Percentiles rank a stretch among this genome's conserved stretches.
Conservation (phyloP, 2,113 vertebrate genomes). For the Potamarius usumacintae region DNA sequence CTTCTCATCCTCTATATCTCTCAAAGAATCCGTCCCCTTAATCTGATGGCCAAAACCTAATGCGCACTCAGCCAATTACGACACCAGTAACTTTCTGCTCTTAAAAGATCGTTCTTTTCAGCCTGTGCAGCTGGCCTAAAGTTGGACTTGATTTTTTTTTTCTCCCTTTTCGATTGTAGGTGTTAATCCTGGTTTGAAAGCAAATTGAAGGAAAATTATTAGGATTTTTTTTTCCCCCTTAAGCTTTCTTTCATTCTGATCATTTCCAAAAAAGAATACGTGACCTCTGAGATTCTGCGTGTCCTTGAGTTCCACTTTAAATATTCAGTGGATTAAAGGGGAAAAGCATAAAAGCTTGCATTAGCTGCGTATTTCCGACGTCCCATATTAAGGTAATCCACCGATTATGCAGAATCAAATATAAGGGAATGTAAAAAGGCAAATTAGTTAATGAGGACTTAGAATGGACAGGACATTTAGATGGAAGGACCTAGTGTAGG, state of each 20-base stretch:
- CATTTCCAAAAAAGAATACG: slow-evolving; percentile 43
- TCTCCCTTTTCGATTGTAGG: slow-evolving; percentile 29
- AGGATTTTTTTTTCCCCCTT: slow-evolving; percentile 10
- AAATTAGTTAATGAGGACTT: slow-evolving; percentile 59
- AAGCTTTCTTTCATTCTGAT: slow-evolving; percentile 20
- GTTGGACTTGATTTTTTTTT: slow-evolving; percentile 17
- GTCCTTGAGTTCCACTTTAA: slow-evolving; percentile 61
- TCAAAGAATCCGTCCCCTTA: neutral
- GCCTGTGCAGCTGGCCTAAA: slow-evolving; percentile 7
- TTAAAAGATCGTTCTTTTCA: slow-evolving; percentile 25
- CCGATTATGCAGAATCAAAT: slow-evolving; percentile 62
- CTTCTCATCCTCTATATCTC: slow-evolving; percentile 27
- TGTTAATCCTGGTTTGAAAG: slow-evolving; percentile 58
- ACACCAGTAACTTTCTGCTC: slow-evolving; percentile 33
- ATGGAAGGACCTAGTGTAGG: slow-evolving; percentile 37
- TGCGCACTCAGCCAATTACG: slow-evolving; percentile 37
- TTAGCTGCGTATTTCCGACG: slow-evolving; percentile 59
- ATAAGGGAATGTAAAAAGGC: slow-evolving; percentile 54
- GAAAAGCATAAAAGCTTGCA: slow-evolving; percentile 58
- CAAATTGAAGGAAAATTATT: slow-evolving; percentile 52
- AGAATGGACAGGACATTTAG: slow-evolving; percentile 41
- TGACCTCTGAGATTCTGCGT: slow-evolving; percentile 55
- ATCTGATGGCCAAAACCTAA: slow-evolving; percentile 30
- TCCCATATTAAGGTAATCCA: slow-evolving; percentile 61
- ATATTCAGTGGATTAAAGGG: slow-evolving; percentile 62